Evolutionary conservation across 2,888 invertebrate genomes (phyloP), one percentile per base, ranked within the genome.

Genomic region (Aethes cnicana): DNA sequence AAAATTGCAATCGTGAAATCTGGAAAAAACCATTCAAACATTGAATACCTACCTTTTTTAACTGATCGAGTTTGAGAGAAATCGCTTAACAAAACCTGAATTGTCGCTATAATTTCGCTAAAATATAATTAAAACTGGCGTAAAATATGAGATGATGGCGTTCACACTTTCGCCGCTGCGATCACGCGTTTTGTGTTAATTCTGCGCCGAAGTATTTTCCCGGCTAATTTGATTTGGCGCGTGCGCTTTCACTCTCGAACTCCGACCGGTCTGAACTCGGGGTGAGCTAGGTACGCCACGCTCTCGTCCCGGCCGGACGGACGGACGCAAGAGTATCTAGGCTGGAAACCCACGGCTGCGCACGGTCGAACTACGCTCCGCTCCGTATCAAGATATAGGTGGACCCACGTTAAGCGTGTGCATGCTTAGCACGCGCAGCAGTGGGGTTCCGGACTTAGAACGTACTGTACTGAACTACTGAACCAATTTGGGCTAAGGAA

Each of bases 161-260:
- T 44, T 44, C 18, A 37, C 50, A 52, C 50, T 52, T 52, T 52
- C 50, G 30, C 39, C 14, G 37, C n/a, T 17, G 28, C 37, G 39
- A 44, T 26, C 30, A 9, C 43, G 18, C 43, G 43, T 37, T 39
- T 25, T 41, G 50, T 26, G 39, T 39, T 35, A 46, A 50, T 46
- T 43, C 44, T 26, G 41, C 53, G 30, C 30, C 47, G 54, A 41
- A 20, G 49, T 36, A 54, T 54, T 54, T 54, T 46, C 44, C 16
- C 37, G 6, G 23, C 50, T 39, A 54, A 50, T 49, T 67, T 57
- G 61, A 64, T 68, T 66, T 43, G 62, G 56, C 62, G 57, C 54
- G 59, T 57, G 53, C 62, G 72, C 78, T 78, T 80, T 80, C 79
- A 78, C 80, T 79, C 69, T 78, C 71, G 35, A 47, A 37, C 44